Evolutionary conservation across 2,888 invertebrate species (phyloP).

Genomic region (Phorcus lineatus): DNA sequence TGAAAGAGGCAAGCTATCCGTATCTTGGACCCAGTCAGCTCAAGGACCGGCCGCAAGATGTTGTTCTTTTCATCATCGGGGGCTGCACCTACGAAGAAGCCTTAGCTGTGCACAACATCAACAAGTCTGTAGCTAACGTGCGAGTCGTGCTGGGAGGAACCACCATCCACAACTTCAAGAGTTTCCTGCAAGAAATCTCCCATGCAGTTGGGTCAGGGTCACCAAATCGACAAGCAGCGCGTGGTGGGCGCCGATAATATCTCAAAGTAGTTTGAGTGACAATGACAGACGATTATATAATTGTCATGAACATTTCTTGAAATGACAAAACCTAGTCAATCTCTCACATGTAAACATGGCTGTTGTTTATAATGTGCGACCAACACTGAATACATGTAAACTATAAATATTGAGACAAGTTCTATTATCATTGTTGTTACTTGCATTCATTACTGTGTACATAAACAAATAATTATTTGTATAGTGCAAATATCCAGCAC

Average conservation of each 20-base stretch:
- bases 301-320: too few relatives aligned
- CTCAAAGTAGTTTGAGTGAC: too few relatives aligned
- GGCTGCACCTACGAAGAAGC: slow-evolving; percentile 98
- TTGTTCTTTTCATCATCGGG: slow-evolving; percentile 97
- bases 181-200: slow-evolving; percentile 28
- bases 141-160: slow-evolving; percentile 93
- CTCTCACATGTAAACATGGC: too few relatives aligned
- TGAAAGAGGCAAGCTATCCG: slow-evolving; percentile 91
- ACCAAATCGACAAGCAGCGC: background rate
- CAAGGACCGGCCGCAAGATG: slow-evolving; percentile 85
- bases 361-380: too few relatives aligned
- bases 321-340: too few relatives aligned
- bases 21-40: slow-evolving; percentile 81
- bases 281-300: too few relatives aligned
- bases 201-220: background rate
- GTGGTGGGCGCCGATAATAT: background rate
- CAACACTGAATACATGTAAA: too few relatives aligned
- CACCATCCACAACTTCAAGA: slow-evolving; percentile 85
- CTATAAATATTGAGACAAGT: too few relatives aligned
- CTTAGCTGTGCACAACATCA: slow-evolving; percentile 86
- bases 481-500: too few relatives aligned
- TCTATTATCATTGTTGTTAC: too few relatives aligned
- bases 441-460: too few relatives aligned
- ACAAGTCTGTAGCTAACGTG: slow-evolving; percentile 82
- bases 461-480: too few relatives aligned